Conservation (phyloP, 2,797 vertebrate species). For the Coregonus ussuriensis region DNA sequence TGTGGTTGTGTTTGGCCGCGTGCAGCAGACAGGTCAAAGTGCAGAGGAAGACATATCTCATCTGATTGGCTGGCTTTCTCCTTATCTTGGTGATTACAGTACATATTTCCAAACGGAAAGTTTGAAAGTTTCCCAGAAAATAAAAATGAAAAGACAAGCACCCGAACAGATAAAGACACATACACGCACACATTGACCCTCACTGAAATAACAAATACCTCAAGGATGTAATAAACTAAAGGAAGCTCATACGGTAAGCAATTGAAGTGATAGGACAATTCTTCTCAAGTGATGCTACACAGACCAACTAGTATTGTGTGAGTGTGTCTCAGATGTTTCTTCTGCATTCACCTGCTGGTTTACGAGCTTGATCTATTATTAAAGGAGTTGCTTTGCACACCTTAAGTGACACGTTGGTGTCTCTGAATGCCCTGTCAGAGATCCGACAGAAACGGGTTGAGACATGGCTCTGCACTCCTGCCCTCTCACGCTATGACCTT, state of each 20-base stretch:
- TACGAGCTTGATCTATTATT: background rate
- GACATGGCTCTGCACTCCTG: background rate
- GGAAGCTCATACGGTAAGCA: background rate
- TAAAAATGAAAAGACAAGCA: background rate
- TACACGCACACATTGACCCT: background rate
- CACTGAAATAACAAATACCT: background rate
- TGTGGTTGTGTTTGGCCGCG: slow-evolving; percentile 10
- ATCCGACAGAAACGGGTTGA: background rate
- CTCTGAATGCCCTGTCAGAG: background rate
- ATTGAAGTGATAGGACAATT: background rate
- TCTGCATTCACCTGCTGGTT: background rate
- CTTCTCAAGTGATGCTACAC: background rate
- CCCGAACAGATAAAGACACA: background rate
- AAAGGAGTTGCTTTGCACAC: background rate
- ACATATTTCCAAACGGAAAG: background rate
- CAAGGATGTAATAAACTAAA: background rate
- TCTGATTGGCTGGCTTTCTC: background rate
- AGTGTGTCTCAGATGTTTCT: background rate
- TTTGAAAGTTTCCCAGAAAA: background rate
- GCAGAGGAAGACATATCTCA: background rate
- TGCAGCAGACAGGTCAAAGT: background rate
- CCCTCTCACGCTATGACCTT: background rate
- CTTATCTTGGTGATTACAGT: background rate
- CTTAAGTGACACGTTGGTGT: background rate
- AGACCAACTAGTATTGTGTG: background rate